Evolutionary conservation across 92 coral and sea anemone genomes (phyloP).

Genomic region (Actinernus sp.): DNA sequence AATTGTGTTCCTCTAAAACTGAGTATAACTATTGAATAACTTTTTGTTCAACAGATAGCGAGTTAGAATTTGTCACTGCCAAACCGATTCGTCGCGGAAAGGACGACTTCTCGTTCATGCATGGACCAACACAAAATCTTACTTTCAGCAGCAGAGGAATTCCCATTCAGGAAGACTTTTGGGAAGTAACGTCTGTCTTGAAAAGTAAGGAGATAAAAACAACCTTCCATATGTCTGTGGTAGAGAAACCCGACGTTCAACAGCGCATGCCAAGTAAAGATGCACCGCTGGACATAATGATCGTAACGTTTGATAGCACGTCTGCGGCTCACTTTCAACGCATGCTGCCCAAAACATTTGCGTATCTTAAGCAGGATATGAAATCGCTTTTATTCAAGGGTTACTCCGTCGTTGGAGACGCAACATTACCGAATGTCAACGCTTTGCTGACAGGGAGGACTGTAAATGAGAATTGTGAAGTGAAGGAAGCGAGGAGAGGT

Average conservation of each 20-base stretch:
- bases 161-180: not conserved
- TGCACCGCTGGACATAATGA: slow-evolving; percentile 60
- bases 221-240: slow-evolving; percentile 62
- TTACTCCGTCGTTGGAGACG: slow-evolving; percentile 76
- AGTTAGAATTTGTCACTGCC: not conserved
- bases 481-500: slow-evolving; percentile 63
- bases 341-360: slow-evolving; percentile 61
- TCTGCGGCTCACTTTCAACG: slow-evolving; percentile 84
- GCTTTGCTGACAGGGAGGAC: slow-evolving; percentile 19
- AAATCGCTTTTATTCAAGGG: slow-evolving; percentile 57
- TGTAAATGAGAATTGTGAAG: not conserved
- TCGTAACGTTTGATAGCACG: slow-evolving; percentile 63
- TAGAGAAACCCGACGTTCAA: slow-evolving; percentile 58
- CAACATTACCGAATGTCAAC: slow-evolving; percentile 29
- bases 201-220: not conserved
- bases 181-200: not conserved
- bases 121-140: not conserved
- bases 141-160: not conserved
- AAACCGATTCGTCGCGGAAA: not conserved
- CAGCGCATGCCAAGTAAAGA: slow-evolving; percentile 36
- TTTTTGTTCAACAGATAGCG: no score
- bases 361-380: slow-evolving; percentile 52
- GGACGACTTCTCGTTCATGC: not conserved
- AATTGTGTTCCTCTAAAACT: no score
- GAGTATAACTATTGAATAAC: no score